These are phyloP conservation scores for Alviniconcha marisindica DNA, from an alignment of 1,140 invertebrate species.

Conservation along the genomic window DNA sequence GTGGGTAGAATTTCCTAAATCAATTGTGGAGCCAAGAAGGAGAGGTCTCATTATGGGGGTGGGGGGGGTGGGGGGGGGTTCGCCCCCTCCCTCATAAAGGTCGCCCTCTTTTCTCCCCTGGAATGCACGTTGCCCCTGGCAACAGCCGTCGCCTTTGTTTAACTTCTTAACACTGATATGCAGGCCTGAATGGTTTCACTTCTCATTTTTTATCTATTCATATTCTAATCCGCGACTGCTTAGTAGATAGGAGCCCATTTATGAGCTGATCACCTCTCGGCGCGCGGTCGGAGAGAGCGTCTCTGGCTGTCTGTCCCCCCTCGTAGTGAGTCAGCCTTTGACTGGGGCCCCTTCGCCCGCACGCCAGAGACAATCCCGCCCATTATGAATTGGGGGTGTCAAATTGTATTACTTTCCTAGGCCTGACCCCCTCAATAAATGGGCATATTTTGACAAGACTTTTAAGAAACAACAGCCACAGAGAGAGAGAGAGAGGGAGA, in stretches of 20 bases:
- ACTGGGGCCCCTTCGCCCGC: constrained; percentile 15
- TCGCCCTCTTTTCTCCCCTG: constrained; percentile 51
- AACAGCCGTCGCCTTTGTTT: constrained; percentile 65
- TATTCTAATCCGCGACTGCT: constrained; percentile 65
- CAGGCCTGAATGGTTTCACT: constrained; percentile 58
- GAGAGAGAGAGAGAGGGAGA: neutral
- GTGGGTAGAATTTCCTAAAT: constrained; percentile 63
- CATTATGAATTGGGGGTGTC: constrained; percentile 52
- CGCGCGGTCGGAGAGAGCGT: constrained; percentile 33
- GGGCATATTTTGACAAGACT: constrained; percentile 49
- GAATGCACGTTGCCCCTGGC: constrained; percentile 58
- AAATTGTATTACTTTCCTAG: constrained; percentile 47
- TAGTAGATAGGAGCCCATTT: constrained; percentile 65
- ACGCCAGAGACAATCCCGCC: constrained; percentile 49
- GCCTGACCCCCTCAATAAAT: constrained; percentile 50
- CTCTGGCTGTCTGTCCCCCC: constrained; percentile 24
- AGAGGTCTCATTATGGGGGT: constrained; percentile 48
- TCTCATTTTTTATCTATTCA: constrained; percentile 69
- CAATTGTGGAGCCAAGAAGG: constrained; percentile 53
- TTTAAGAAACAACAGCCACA: constrained; percentile 56
- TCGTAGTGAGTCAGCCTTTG: constrained; percentile 26
- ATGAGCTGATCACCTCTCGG: constrained; percentile 60
- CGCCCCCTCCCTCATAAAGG: constrained; percentile 47
- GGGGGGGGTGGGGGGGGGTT: constrained; percentile 18
- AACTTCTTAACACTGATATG: constrained; percentile 64